A percentile compares a stretch with the other conserved stretches of the same genome.
phyloP scores from a whole-genome alignment of 2,113 vertebrate genomes.

The Ophthalmolycus amberensis region DNA sequence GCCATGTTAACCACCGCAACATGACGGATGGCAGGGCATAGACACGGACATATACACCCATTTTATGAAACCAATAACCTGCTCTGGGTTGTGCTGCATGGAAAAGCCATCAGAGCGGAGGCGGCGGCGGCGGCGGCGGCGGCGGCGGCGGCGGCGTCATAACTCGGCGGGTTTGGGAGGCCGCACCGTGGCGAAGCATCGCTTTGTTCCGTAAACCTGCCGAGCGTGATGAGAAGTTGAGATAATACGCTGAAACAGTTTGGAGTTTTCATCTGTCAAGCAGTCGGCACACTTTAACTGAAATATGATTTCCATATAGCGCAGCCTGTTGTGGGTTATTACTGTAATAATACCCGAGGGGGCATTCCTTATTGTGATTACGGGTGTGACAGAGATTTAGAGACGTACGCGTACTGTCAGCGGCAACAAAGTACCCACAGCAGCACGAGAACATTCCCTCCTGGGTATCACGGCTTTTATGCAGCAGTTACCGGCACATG shows the following conservation, averaged over 20 bases:
- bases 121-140: not conserved
- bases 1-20: conserved; percentile 55
- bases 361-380: conserved; percentile 33
- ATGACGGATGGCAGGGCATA: conserved; percentile 59
- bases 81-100: conserved; percentile 18
- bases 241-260: not conserved
- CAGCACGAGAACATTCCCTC: conserved; percentile 11
- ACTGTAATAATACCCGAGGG: conserved; percentile 42
- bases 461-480: conserved; percentile 45
- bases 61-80: conserved; percentile 70
- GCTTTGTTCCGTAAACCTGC: conserved; percentile 27
- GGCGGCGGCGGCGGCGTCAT: not conserved
- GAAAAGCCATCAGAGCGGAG: conserved; percentile 37
- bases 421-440: conserved; percentile 19
- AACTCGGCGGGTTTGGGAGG: conserved; percentile 22
- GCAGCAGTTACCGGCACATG: conserved; percentile 31
- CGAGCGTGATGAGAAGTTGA: conserved; percentile 12
- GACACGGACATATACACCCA: conserved; percentile 49
- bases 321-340: conserved; percentile 32
- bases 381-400: conserved; percentile 44
- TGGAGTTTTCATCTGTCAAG: conserved; percentile 14
- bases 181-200: not conserved
- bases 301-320: conserved; percentile 40
- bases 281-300: conserved; percentile 10
- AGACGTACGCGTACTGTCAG: not conserved